Conservation (phyloP, 2,888 invertebrate species). For the Tenthredo notha region DNA sequence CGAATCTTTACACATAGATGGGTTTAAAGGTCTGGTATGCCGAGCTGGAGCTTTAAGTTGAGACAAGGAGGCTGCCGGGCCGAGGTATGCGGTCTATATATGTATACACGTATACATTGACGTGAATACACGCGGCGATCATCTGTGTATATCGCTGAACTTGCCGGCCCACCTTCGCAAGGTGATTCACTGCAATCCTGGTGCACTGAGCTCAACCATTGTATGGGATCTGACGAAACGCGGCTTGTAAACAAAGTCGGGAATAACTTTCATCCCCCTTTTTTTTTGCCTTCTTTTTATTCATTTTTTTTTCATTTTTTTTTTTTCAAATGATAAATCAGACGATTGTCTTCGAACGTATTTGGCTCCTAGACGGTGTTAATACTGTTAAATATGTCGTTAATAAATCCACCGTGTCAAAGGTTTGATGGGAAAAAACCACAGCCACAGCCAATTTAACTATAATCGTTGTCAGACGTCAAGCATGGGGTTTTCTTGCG, state of each 20-base stretch:
- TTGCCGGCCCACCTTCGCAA: slow-evolving; percentile 70
- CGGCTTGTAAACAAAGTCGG: slow-evolving; percentile 17
- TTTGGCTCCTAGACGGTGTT: not conserved
- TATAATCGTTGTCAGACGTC: slow-evolving; percentile 44
- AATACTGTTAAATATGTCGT: not conserved
- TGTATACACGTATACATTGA: not conserved
- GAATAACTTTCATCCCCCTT: not conserved
- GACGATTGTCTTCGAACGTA: not conserved
- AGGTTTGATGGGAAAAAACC: slow-evolving; percentile 37
- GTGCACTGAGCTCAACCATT: slow-evolving; percentile 65
- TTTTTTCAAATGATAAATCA: not conserved
- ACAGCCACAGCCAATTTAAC: slow-evolving; percentile 18
- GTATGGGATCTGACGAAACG: not conserved
- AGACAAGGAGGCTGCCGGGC: slow-evolving; percentile 59
- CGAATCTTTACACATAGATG: slow-evolving; percentile 65
- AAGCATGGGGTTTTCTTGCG: slow-evolving; percentile 8
- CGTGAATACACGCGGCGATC: not conserved
- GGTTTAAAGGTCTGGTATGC: slow-evolving; percentile 72
- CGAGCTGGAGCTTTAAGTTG: slow-evolving; percentile 56
- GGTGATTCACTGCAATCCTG: slow-evolving; percentile 71
- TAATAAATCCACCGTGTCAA: slow-evolving; percentile 17
- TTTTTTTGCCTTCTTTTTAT: not conserved
- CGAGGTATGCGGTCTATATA: slow-evolving; percentile 61
- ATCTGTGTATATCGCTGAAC: slow-evolving; percentile 34
- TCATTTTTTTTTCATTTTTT: not conserved